Evolutionary conservation across 2,888 invertebrate species (phyloP).

Genomic region (Andrena haemorrhoa): DNA sequence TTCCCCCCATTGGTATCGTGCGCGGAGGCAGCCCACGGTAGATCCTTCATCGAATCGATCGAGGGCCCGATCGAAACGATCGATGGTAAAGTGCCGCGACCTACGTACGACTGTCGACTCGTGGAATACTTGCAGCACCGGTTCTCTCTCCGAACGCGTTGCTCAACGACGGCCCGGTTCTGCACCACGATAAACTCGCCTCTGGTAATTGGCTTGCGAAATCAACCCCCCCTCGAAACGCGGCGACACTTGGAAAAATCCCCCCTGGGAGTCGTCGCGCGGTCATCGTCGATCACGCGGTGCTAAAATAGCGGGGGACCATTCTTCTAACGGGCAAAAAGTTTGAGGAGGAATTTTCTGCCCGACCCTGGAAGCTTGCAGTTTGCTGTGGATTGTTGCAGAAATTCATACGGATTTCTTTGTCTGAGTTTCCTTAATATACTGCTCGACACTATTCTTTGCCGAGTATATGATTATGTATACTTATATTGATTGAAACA

Average conservation of each 20-base stretch:
- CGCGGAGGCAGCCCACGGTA: not conserved
- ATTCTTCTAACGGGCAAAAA: slow-evolving; percentile 5
- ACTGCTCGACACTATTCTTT: no score
- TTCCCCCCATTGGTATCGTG: slow-evolving; percentile 26
- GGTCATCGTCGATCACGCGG: not conserved
- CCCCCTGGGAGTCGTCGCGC: not conserved
- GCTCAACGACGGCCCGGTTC: slow-evolving; percentile 40
- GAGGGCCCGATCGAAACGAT: slow-evolving; percentile 46
- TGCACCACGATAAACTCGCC: slow-evolving; percentile 57
- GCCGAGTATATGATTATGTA: no score
- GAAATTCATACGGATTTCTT: no score
- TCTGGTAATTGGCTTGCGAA: slow-evolving; percentile 61
- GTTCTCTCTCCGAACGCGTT: slow-evolving; percentile 49
- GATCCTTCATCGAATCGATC: slow-evolving; percentile 42
- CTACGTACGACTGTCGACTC: slow-evolving; percentile 49
- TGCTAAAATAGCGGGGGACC: not conserved
- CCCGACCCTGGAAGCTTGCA: not conserved
- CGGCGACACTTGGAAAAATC: slow-evolving; percentile 34
- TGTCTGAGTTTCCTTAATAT: no score
- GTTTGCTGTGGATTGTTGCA: no score
- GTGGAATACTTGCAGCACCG: slow-evolving; percentile 64
- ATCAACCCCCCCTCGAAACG: slow-evolving; percentile 48
- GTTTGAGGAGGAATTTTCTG: not conserved
- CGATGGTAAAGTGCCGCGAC: slow-evolving; percentile 46
- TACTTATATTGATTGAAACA: no score